Conservation (phyloP, 2,797 vertebrate species). For the Spatula versicolor region DNA sequence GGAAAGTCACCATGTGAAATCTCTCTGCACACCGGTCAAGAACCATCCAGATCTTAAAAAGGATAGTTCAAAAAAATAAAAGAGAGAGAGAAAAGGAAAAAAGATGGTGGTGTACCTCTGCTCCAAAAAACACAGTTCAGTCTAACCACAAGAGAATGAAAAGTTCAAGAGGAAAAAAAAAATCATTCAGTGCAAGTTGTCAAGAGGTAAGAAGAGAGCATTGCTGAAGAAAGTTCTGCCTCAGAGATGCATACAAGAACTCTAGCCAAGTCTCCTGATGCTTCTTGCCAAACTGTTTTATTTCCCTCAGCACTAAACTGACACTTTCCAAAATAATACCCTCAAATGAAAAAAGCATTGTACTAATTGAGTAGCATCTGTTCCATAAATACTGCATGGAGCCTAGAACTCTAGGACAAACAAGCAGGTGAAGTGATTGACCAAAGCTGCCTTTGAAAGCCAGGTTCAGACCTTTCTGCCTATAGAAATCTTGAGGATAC, state of each 20-base stretch:
- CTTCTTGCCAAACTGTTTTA: not conserved
- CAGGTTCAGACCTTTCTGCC: not conserved
- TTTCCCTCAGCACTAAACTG: not conserved
- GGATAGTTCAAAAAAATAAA: not conserved
- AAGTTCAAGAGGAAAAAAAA: not conserved
- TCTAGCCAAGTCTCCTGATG: not conserved
- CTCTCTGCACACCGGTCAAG: not conserved
- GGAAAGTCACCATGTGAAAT: not conserved
- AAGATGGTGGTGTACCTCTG: not conserved
- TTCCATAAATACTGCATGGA: not conserved
- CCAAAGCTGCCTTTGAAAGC: not conserved
- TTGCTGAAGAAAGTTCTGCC: not conserved
- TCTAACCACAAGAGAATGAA: not conserved
- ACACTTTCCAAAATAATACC: not conserved
- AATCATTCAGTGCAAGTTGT: not conserved
- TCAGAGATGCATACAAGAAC: not conserved
- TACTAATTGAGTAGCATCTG: not conserved
- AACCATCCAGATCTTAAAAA: not conserved
- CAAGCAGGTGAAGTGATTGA: not conserved
- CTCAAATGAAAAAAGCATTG: not conserved
- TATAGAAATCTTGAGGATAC: not conserved
- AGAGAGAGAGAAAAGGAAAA: not conserved
- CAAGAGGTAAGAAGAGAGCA: constrained; percentile 1
- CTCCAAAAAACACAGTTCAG: not conserved
- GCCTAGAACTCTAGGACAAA: not conserved